A percentile compares a stretch with the other conserved stretches of the same genome.
These are phyloP conservation scores for Rotaria macrura DNA, from an alignment of 2,888 invertebrate genomes.

Conservation along the genomic window DNA sequence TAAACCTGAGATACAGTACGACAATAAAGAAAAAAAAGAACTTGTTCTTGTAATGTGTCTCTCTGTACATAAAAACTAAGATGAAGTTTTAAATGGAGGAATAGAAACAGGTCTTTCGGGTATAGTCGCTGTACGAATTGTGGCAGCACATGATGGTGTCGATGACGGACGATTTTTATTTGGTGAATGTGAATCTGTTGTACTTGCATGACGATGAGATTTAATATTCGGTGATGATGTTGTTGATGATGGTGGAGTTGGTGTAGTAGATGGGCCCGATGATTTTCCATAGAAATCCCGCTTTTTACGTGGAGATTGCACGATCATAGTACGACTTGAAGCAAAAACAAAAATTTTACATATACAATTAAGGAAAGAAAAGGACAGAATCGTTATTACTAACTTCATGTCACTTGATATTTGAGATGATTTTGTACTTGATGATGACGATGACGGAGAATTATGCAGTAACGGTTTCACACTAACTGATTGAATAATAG, in stretches of 20 bases:
- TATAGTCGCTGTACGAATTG: neutral
- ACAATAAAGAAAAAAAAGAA: neutral
- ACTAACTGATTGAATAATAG: neutral
- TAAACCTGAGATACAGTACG: neutral
- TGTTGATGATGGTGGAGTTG: neutral
- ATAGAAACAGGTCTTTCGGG: neutral
- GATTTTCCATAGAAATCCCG: constrained; percentile 11
- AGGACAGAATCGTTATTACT: too few species aligned
- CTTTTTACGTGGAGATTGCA: neutral
- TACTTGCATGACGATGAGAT: neutral
- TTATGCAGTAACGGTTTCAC: neutral
- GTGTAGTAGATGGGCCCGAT: neutral
- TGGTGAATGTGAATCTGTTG: neutral
- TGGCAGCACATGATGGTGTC: neutral
- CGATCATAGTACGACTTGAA: neutral
- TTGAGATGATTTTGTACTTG: neutral
- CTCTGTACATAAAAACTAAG: neutral
- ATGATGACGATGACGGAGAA: neutral
- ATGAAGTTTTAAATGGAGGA: neutral
- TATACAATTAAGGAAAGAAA: too few species aligned
- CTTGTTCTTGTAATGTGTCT: neutral
- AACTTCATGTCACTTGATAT: neutral
- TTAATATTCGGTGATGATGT: neutral
- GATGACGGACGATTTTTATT: neutral
- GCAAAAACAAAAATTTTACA: neutral